These are phyloP conservation scores for Halcyon malimbica DNA, from an alignment of 2,113 vertebrate genomes.

Conservation along the genomic window DNA sequence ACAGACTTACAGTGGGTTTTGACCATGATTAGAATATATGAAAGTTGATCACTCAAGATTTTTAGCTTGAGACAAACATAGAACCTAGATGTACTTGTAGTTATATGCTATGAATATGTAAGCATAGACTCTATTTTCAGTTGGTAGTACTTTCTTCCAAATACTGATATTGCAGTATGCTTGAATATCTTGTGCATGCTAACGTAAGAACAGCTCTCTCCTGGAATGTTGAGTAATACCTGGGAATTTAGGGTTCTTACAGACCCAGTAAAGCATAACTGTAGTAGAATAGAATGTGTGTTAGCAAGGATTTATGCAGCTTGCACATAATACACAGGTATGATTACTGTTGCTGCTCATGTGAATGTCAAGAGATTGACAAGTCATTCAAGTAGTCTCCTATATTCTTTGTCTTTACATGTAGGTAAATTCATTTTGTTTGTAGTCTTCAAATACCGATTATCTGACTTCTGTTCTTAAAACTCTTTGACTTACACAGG, in stretches of 20 bases:
- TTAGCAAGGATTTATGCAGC: background rate
- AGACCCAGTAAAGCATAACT: background rate
- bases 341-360: background rate
- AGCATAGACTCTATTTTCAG: background rate
- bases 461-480: background rate
- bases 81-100: background rate
- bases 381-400: background rate
- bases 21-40: background rate
- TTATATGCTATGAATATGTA: background rate
- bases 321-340: background rate
- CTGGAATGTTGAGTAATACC: background rate
- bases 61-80: background rate
- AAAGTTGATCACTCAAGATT: background rate
- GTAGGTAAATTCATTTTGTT: background rate
- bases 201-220: accelerated
- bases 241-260: background rate
- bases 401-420: background rate
- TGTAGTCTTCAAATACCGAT: background rate
- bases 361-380: background rate
- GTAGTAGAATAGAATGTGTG: background rate
- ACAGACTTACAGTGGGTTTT: accelerated
- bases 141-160: background rate
- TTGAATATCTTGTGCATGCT: background rate
- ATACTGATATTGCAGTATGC: background rate
- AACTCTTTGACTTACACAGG: background rate